Conservation (phyloP, 2,888 invertebrate species). For the Apocheima hispidaria region DNA sequence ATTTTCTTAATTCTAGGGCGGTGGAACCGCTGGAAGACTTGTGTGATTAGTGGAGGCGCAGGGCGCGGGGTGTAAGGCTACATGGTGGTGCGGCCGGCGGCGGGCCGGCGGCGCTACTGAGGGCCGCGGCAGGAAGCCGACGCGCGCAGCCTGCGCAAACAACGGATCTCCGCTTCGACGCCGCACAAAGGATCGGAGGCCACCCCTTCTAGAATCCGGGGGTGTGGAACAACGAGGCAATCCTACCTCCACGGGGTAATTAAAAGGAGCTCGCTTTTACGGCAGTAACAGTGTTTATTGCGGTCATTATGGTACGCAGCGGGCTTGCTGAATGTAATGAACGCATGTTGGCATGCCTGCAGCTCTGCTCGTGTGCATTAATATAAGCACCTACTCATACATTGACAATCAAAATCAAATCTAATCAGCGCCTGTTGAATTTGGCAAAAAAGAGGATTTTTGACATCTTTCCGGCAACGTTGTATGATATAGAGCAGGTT, state of each 20-base stretch:
- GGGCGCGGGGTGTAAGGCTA: conserved; percentile 65
- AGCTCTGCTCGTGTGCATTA: background rate
- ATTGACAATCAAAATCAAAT: background rate
- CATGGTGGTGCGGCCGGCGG: conserved; percentile 78
- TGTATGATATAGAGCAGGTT: too few relatives aligned
- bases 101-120: conserved; percentile 83
- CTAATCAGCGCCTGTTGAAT: background rate
- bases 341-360: conserved; percentile 6
- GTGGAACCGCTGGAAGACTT: conserved; percentile 76
- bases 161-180: conserved; percentile 65
- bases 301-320: conserved; percentile 9
- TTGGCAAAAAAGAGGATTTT: too few relatives aligned
- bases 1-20: conserved; percentile 77
- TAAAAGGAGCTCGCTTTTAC: conserved; percentile 29
- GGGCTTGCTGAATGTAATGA: conserved; percentile 13
- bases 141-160: conserved; percentile 82
- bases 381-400: background rate
- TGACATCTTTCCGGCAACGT: too few relatives aligned
- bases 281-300: conserved; percentile 29
- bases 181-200: conserved; percentile 59
- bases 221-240: conserved; percentile 36
- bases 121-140: conserved; percentile 50
- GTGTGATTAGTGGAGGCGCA: conserved; percentile 49
- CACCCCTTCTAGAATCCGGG: conserved; percentile 49
- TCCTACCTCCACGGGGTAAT: conserved; percentile 31